Evolutionary conservation across 2,113 vertebrate genomes (phyloP).

Genomic region (Lepus americanus): DNA sequence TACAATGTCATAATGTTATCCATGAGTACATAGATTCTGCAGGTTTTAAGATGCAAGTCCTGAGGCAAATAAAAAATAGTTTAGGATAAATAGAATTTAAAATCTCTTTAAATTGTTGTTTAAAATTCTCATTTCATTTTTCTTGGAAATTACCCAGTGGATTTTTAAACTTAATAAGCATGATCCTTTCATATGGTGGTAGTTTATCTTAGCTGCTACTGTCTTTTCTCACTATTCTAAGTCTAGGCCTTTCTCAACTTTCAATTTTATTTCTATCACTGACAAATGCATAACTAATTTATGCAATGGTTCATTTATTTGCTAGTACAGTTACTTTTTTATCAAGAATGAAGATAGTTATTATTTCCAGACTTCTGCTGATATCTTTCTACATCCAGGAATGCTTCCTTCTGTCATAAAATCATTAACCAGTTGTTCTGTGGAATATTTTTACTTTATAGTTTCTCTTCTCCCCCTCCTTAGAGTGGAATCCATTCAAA

Average conservation of each 20-base stretch:
- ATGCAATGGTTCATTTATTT: not conserved
- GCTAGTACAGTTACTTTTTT: not conserved
- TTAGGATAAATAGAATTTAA: not conserved
- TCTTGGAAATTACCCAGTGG: not conserved
- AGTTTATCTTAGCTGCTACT: not conserved
- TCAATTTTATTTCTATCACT: not conserved
- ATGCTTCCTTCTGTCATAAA: not conserved
- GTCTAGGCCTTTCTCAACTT: not conserved
- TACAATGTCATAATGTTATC: not conserved
- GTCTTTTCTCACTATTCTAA: not conserved
- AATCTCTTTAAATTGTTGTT: conserved; percentile 8
- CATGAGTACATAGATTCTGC: not conserved
- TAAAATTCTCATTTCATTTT: conserved; percentile 27
- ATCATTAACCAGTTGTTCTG: not conserved
- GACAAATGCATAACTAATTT: not conserved
- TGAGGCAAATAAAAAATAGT: not conserved
- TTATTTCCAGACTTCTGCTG: conserved; percentile 22
- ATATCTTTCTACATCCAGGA: not conserved
- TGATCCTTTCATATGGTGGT: not conserved
- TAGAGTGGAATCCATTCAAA: not conserved
- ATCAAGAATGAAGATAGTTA: not conserved
- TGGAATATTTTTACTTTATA: conserved; percentile 10
- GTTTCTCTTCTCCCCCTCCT: too few relatives aligned
- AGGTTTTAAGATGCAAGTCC: conserved; percentile 42
- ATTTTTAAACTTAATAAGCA: not conserved